phyloP scores from a whole-genome alignment of 2,797 vertebrate species.

The Pipistrellus nathusii region DNA sequence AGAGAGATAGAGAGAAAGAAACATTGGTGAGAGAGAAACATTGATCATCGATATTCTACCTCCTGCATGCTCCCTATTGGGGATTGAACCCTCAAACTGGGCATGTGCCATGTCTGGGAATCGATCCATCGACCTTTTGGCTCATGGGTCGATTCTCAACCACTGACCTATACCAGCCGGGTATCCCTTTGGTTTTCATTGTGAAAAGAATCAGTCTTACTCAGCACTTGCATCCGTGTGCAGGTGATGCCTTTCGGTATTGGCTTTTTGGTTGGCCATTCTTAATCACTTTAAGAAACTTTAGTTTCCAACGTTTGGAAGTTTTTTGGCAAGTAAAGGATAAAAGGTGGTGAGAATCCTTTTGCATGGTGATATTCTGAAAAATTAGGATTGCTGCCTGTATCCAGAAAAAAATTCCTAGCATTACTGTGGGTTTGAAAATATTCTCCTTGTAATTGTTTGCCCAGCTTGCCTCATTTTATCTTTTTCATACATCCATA shows the following conservation, averaged over 20 bases:
- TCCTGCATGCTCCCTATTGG: too few relatives aligned
- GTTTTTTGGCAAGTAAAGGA: not conserved
- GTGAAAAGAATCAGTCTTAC: not conserved
- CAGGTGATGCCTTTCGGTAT: not conserved
- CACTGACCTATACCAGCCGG: too few relatives aligned
- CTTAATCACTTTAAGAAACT: not conserved
- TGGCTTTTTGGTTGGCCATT: not conserved
- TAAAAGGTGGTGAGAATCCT: not conserved
- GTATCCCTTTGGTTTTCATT: not conserved
- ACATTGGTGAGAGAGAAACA: too few relatives aligned
- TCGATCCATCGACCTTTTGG: too few relatives aligned
- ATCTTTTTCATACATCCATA: not conserved
- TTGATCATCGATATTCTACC: too few relatives aligned
- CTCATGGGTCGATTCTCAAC: too few relatives aligned
- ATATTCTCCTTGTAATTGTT: not conserved
- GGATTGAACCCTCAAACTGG: too few relatives aligned
- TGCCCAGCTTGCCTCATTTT: not conserved
- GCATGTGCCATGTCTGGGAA: too few relatives aligned
- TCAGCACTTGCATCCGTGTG: not conserved
- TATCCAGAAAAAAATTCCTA: not conserved
- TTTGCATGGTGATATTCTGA: not conserved
- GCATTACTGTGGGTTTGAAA: not conserved
- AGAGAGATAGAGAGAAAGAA: too few relatives aligned
- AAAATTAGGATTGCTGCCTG: not conserved
- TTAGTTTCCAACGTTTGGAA: slow-evolving; percentile 28